A percentile compares a stretch with the other conserved stretches of the same genome.
Evolutionary conservation across 1,140 invertebrate species (phyloP).

Genomic region (Micrasema longulum): DNA sequence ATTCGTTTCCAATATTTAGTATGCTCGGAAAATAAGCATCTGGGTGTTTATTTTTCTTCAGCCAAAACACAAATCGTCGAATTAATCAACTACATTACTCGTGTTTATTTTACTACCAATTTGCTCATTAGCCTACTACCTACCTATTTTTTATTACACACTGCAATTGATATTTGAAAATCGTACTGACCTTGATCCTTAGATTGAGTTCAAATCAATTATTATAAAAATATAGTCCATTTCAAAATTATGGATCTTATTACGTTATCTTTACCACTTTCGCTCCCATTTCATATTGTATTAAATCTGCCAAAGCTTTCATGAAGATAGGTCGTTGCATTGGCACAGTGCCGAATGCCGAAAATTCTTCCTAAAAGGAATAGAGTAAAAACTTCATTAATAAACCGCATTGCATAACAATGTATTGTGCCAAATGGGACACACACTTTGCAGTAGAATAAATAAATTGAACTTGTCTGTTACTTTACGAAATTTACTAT

Average conservation of each 20-base stretch:
- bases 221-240: no score
- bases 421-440: conserved; percentile 10
- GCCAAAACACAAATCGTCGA: no score
- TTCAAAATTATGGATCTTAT: background rate
- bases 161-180: no score
- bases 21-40: no score
- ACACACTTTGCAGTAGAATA: background rate
- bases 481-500: background rate
- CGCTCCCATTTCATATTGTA: background rate
- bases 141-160: no score
- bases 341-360: conserved; percentile 37
- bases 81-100: no score
- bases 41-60: no score
- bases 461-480: background rate
- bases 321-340: conserved; percentile 34
- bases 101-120: no score
- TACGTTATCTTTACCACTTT: background rate
- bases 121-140: no score
- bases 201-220: no score
- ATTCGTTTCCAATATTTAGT: no score
- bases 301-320: conserved; percentile 32
- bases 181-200: no score
- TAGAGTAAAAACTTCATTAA: background rate
- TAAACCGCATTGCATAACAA: background rate
- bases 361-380: conserved; percentile 13